These are phyloP conservation scores for Antechinus flavipes DNA, from an alignment of 2,113 vertebrate species.

Conservation along the genomic window DNA sequence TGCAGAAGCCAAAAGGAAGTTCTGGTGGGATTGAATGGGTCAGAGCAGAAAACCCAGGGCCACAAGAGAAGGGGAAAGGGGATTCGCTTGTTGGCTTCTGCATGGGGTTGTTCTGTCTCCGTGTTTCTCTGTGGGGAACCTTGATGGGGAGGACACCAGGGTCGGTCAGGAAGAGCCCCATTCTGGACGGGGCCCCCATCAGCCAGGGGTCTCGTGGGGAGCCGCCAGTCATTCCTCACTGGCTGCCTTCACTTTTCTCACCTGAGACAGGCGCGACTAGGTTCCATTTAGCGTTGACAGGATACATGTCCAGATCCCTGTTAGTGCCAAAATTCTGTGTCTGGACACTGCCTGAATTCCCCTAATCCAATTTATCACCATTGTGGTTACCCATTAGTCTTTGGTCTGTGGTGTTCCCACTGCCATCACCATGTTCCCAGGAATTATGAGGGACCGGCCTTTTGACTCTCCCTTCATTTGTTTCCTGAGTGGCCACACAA, in stretches of 20 bases:
- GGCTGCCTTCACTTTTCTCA: too few relatives aligned
- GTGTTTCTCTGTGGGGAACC: neutral
- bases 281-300: neutral
- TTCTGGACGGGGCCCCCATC: accelerated
- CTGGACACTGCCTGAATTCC: too few relatives aligned
- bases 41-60: neutral
- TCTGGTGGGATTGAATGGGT: neutral
- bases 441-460: neutral
- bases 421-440: too few relatives aligned
- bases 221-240: neutral
- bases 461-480: too few relatives aligned
- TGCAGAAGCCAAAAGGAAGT: neutral
- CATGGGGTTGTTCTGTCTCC: neutral
- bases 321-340: neutral
- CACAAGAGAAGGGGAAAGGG: neutral
- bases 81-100: neutral
- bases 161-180: neutral
- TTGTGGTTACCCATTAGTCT: too few relatives aligned
- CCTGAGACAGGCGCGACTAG: neutral
- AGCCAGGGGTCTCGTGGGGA: too few relatives aligned
- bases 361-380: too few relatives aligned
- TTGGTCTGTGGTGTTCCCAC: too few relatives aligned
- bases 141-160: neutral
- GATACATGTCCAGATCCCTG: neutral
- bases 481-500: too few relatives aligned